These are phyloP conservation scores for Cebus imitator DNA, from an alignment of 2,113 vertebrate genomes.

Conservation along the genomic window DNA sequence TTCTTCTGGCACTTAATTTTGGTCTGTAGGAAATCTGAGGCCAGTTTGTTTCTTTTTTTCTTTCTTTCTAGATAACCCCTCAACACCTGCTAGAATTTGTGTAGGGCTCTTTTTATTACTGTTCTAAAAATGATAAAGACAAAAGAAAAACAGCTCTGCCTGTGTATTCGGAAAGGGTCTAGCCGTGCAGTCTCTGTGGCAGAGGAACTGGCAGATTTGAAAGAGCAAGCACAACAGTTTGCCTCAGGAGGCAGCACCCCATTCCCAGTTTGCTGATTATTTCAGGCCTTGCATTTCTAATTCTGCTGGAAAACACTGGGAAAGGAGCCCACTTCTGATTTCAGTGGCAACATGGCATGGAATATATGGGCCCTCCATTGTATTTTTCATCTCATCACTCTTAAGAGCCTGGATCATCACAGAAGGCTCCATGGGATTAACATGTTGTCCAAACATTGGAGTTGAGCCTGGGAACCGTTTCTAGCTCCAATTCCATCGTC, in stretches of 20 bases:
- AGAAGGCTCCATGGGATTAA: not conserved
- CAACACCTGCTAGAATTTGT: not conserved
- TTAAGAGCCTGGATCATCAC: fast-evolving
- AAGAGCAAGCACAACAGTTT: no score
- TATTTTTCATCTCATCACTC: not conserved
- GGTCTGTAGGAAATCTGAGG: not conserved
- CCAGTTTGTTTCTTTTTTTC: not conserved
- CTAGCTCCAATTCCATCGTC: not conserved
- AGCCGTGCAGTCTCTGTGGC: not conserved
- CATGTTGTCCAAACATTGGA: fast-evolving
- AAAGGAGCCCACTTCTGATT: not conserved
- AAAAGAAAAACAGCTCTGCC: fast-evolving
- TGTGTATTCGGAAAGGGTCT: not conserved
- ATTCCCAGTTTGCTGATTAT: no score
- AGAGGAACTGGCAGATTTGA: fast-evolving
- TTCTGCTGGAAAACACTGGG: not conserved
- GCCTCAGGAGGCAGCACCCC: not conserved
- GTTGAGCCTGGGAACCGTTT: not conserved
- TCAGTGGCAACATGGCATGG: fast-evolving
- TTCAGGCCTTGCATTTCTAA: not conserved
- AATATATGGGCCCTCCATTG: fast-evolving
- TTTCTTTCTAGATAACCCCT: not conserved
- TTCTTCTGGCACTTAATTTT: not conserved
- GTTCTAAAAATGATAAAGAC: not conserved
- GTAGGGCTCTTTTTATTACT: not conserved